Evolutionary conservation across 37 sponge, comb jelly and placozoan species (phyloP), one percentile per base, ranked within the genome.

Genomic region (Haliclona indistincta): DNA sequence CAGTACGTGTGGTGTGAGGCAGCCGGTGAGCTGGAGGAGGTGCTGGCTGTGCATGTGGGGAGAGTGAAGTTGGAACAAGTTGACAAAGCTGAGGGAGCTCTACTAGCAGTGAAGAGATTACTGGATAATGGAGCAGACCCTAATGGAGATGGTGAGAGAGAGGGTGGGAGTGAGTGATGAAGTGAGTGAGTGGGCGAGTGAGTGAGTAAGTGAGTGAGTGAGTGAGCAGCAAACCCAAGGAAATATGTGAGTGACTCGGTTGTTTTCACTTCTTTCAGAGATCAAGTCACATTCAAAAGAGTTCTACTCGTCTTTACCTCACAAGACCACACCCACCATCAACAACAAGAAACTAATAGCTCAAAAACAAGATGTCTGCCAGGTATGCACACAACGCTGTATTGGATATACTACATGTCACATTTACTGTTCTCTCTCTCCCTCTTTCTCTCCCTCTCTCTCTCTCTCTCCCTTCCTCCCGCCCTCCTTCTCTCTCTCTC

Each of bases 281-380:
- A 41, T 84, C 41, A 41, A 28, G 28, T 77, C 33, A 30, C 60
- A 83, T 25, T 81, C 86, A 15, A 41, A 72, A 8, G 92, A 88
- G n/a, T 95, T 88, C 72, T 90, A 91, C 64, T 68, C 83, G 20
- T 60, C 74, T 20, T 58, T 95, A 3, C 96, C 96, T 25, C 89
- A 91, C 93, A 79, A 77, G 43, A 54, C 5, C 15, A 38, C 63
- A 3, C 45, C 64, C 63, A n/a, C 38, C 6, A 89, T 86, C 35
- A 45, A 72, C 65, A 78, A 54, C 62, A 76, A 81, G 68, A 80
- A 68, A 33, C 17, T 66, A 52, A 68, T 95, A 19, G 81, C 93
- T 26, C 63, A 88, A 67, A 88, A 87, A 56, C 96, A 91, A 47
- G 93, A 95, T 51, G 75, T 95, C 45, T 95, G 96, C 56, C 96